A percentile compares a stretch with the other conserved stretches of the same genome.
Evolutionary conservation across 1,140 invertebrate species (phyloP).

Genomic region (Aphelenchoides fujianensis): DNA sequence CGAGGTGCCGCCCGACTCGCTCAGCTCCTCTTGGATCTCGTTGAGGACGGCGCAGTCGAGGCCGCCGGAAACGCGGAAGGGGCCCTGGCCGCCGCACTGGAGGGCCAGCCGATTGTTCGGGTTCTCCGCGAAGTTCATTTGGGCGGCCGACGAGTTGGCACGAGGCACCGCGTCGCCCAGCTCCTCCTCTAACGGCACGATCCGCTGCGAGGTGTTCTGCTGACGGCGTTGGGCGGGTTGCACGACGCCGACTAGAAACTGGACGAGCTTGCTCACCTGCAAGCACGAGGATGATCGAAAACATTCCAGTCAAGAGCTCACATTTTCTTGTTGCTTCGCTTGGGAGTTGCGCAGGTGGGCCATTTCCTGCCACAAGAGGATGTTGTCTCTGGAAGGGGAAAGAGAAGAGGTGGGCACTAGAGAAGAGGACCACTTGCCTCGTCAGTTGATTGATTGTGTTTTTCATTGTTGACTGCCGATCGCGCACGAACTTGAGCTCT

Average conservation of each 20-base stretch:
- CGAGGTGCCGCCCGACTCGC: not conserved
- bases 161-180: not conserved
- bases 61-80: not conserved
- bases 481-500: constrained; percentile 19
- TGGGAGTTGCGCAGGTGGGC: not conserved
- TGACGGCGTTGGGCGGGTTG: constrained; percentile 12
- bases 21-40: constrained; percentile 1
- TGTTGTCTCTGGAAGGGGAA: constrained; percentile 18
- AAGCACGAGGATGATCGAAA: too few species aligned
- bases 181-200: constrained; percentile 18
- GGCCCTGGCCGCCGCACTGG: not conserved
- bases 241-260: constrained; percentile 11
- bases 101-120: constrained; percentile 7
- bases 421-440: not conserved
- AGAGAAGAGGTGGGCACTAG: constrained; percentile 10
- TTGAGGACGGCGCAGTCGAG: constrained; percentile 9
- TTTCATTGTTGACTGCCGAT: constrained; percentile 4
- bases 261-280: constrained; percentile 16
- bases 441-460: constrained; percentile 16
- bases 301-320: too few species aligned
- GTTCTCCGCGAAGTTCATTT: not conserved
- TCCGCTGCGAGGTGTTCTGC: constrained; percentile 4
- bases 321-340: constrained; percentile 17
- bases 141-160: not conserved
- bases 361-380: constrained; percentile 22